phyloP scores from a whole-genome alignment of 2,113 vertebrate genomes.

The Cinclus cinclus region DNA sequence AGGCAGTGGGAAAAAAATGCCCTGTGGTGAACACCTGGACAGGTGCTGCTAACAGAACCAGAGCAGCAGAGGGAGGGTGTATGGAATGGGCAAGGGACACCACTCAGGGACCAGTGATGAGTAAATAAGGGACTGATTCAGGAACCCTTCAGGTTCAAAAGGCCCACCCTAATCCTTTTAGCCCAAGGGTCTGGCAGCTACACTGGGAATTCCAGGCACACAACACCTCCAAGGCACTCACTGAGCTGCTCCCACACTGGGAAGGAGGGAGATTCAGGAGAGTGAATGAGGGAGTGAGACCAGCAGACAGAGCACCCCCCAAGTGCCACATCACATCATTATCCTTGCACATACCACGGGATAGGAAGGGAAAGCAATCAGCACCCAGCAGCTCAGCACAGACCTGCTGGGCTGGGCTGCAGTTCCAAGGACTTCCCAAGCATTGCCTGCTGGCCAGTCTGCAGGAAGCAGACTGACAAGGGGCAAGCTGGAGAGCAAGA shows the following conservation, averaged over 20 bases:
- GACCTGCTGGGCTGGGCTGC: not conserved
- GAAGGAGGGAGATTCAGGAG: not conserved
- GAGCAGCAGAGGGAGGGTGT: not conserved
- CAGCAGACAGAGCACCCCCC: not conserved
- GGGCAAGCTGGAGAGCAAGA: not conserved
- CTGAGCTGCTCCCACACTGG: rapidly evolving
- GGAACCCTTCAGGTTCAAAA: not conserved
- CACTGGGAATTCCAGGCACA: not conserved
- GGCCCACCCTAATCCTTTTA: not conserved
- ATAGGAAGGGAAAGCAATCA: not conserved
- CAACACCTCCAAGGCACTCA: not conserved
- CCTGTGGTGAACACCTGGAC: not conserved
- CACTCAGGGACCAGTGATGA: rapidly evolving
- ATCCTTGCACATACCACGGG: not conserved
- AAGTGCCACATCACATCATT: not conserved
- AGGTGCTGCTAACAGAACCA: rapidly evolving
- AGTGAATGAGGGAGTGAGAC: not conserved
- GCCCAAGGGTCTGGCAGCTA: not conserved
- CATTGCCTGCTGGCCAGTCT: not conserved
- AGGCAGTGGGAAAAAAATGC: rapidly evolving
- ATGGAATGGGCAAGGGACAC: rapidly evolving
- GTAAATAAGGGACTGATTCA: not conserved
- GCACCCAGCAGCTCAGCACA: not conserved
- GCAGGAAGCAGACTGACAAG: not conserved
- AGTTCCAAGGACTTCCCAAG: not conserved